Evolutionary conservation across 2,888 invertebrate species (phyloP).

Genomic region (Lasioglossum morio): DNA sequence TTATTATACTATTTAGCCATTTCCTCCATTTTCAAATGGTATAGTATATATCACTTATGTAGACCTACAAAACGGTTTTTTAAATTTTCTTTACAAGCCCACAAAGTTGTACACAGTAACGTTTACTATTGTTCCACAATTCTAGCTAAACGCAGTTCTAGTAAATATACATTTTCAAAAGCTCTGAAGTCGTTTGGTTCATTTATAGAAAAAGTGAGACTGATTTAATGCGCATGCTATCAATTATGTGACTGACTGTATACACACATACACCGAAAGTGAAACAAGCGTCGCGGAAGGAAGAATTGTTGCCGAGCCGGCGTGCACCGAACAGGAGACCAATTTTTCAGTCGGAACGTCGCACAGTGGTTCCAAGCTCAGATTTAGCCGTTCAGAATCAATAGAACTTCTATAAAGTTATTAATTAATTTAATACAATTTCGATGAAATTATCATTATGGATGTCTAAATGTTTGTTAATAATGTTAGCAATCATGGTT

Average conservation of each 20-base stretch:
- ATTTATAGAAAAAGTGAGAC: neutral
- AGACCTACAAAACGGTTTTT: too few relatives aligned
- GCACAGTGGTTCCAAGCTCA: constrained; percentile 2
- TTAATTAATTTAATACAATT: neutral
- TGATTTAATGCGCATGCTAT: neutral
- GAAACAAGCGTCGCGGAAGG: neutral
- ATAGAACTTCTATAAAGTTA: neutral
- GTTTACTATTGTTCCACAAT: too few relatives aligned
- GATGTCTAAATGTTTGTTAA: neutral
- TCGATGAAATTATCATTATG: neutral
- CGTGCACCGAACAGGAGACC: constrained; percentile 33
- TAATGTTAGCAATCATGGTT: neutral
- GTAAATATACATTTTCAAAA: too few relatives aligned
- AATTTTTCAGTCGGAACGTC: constrained; percentile 36
- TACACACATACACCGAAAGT: neutral
- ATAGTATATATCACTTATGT: too few relatives aligned
- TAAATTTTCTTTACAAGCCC: too few relatives aligned
- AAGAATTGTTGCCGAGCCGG: neutral
- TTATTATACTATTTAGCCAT: too few relatives aligned
- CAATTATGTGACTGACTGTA: neutral
- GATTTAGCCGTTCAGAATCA: neutral
- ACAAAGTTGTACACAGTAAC: too few relatives aligned
- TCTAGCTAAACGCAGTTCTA: too few relatives aligned
- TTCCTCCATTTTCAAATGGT: too few relatives aligned
- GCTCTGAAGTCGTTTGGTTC: neutral